phyloP scores from a whole-genome alignment of 2,888 invertebrate genomes.

The Ceriagrion tenellum region DNA sequence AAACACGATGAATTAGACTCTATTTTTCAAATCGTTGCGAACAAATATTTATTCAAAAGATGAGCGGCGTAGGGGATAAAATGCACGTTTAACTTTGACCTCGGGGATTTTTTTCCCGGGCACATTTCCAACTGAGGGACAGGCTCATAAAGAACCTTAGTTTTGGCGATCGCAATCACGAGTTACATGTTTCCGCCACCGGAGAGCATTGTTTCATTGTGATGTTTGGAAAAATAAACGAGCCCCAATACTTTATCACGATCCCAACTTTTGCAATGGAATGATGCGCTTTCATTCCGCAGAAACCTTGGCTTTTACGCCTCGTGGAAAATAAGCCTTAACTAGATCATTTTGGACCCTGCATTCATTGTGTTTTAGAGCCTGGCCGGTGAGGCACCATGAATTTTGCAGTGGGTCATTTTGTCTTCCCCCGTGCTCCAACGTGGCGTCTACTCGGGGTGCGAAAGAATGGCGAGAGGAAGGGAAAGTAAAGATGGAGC shows the following conservation, averaged over 20 bases:
- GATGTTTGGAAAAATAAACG: not conserved
- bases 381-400: not conserved
- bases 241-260: not conserved
- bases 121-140: too few relatives aligned
- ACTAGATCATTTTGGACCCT: slow-evolving; percentile 8
- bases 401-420: slow-evolving; percentile 27
- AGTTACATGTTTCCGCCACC: not conserved
- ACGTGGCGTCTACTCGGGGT: not conserved
- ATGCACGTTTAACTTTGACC: too few relatives aligned
- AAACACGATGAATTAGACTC: too few relatives aligned
- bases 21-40: too few relatives aligned
- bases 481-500: not conserved
- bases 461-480: not conserved
- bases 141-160: too few relatives aligned
- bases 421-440: not conserved
- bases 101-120: too few relatives aligned
- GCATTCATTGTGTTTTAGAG: not conserved
- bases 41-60: too few relatives aligned
- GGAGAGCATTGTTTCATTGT: not conserved
- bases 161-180: not conserved
- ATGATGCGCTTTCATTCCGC: not conserved
- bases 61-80: too few relatives aligned
- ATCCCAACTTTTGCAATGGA: not conserved
- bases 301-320: not conserved
- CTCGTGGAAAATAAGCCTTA: not conserved